Conservation (phyloP, 2,888 invertebrate species). For the Cistogaster globosa region DNA sequence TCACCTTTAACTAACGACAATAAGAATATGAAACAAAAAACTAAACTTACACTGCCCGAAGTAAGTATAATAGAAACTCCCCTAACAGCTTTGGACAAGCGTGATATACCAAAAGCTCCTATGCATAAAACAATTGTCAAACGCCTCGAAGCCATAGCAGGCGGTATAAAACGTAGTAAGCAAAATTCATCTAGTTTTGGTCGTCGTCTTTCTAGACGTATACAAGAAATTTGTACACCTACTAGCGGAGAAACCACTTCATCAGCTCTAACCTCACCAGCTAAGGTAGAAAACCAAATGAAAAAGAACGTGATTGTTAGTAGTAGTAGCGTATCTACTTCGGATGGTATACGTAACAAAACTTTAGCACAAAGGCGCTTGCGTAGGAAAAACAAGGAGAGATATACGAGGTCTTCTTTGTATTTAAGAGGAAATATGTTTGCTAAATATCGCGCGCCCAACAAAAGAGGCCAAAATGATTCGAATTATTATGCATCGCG, state of each 20-base stretch:
- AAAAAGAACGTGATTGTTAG: constrained; percentile 2
- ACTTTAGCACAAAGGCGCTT: constrained; percentile 44
- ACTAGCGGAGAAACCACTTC: constrained; percentile 60
- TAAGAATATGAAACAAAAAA: constrained; percentile 17
- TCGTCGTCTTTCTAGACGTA: constrained; percentile 51
- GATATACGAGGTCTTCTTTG: constrained; percentile 72
- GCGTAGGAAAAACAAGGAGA: constrained; percentile 66
- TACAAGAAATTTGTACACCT: constrained; percentile 66
- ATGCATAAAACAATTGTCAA: constrained; percentile 34
- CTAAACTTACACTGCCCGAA: constrained; percentile 39
- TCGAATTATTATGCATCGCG: constrained; percentile 73
- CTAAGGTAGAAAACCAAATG: neutral
- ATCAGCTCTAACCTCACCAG: constrained; percentile 56
- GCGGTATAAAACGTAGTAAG: constrained; percentile 45
- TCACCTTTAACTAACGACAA: constrained; percentile 47
- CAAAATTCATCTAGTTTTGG: constrained; percentile 53
- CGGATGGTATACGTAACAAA: constrained; percentile 49
- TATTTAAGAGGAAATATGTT: constrained; percentile 75
- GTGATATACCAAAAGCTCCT: constrained; percentile 15
- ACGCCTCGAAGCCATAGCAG: constrained; percentile 54
- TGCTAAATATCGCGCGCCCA: constrained; percentile 73
- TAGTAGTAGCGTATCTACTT: constrained; percentile 55
- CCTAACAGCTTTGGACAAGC: constrained; percentile 28
- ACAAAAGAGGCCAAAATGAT: constrained; percentile 69
- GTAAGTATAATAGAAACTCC: constrained; percentile 62